Base-by-base conservation (phyloP, 2,797 vertebrate genomes). In the Thunnus albacares region DNA sequence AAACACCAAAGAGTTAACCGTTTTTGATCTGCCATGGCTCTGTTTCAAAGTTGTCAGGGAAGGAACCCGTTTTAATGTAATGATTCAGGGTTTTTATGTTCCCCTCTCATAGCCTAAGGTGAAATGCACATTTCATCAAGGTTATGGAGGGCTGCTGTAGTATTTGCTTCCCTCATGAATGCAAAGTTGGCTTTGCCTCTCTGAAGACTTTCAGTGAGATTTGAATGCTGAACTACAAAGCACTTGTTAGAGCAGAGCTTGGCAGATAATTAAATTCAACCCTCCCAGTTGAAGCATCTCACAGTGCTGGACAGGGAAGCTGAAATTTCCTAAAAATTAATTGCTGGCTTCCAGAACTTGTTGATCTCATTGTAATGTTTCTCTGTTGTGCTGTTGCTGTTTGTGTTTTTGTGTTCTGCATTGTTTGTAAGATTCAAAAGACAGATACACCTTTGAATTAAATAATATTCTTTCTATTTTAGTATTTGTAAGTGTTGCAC, bases 121-220 rank as follows among this genome's bases (percentile, higher is more conserved):
- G 89, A 93, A 95, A 95, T 95, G 85, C 91, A 94, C 93, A 94
- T 94, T 95, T 96, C 91, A 95, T 95, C 93, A 95, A 95, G 95
- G 94, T 94, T 94, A 94, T 75, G 70, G 79, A 81, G 85, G 85
- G 86, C 87, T 87, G 87, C 89, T 91, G 90, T 90, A 87, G 86
- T 89, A 81, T 91, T 91, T 87, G 81, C 89, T 84, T 87, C 84
- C 70, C 90, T 92, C 89, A 92, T 95, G 92, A 93, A 95, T 94
- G 90, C 89, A 94, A 93, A 95, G 92, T 94, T 93, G 81, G 74
- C 84, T 83, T 81, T 79, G 74, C 76, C 85, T 92, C 91, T 95
- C 92, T 92, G 91, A 94, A 94, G 93, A 92, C 89, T 87, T 84
- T 86, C 91, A 83, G 82, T 70, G 93, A 93, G 88, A 94, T 91